Evolutionary conservation across 35 echinoderm and acorn worm genomes (phyloP), one percentile per base, ranked within the genome.

Genomic region (Lytechinus pictus): DNA sequence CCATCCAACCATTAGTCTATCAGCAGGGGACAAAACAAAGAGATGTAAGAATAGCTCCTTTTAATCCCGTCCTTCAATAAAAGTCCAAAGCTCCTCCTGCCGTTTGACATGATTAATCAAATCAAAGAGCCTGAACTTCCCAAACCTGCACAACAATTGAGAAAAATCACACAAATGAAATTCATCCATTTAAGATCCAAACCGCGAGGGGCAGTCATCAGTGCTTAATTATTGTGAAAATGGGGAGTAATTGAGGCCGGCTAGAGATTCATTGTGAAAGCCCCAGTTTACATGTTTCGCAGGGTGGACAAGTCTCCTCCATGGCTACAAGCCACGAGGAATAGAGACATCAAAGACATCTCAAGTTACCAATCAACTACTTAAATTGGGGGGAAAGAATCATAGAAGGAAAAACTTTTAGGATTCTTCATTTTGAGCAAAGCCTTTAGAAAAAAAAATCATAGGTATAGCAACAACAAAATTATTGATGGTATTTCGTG

Each of bases 171-270:
- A 79, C 66, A 79, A 79, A 79, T 79, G 66, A 79, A 79, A 79
- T 79, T 79, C 66, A 79, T 79, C 66, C 66, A 79, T 79, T 79
- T 79, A 79, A 79, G 66, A 79, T 79, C 66, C 66, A 79, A 79
- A 79, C 66, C 66, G 66, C 66, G 66, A 79, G 66, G 66, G 66
- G 66, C 66, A 79, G 66, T 79, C 66, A 79, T 79, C 66, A 79
- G 66, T 79, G 66, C 66, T 79, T 79, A 79, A 79, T 79, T 79
- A 79, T 79, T 79, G 66, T 79, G 66, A 79, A 79, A 79, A 79
- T 79, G 66, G 66, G 21, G 66, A 79, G 66, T 79, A 79, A 79
- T 79, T 79, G 66, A 24, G 66, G 66, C 66, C n/a, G 66, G 66
- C 66, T 79, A 24, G 66, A 79, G 66, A 4, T 79, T 24, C 21